These are phyloP conservation scores for Bombus difficillimus DNA, from an alignment of 1,140 invertebrate genomes.

Conservation along the genomic window DNA sequence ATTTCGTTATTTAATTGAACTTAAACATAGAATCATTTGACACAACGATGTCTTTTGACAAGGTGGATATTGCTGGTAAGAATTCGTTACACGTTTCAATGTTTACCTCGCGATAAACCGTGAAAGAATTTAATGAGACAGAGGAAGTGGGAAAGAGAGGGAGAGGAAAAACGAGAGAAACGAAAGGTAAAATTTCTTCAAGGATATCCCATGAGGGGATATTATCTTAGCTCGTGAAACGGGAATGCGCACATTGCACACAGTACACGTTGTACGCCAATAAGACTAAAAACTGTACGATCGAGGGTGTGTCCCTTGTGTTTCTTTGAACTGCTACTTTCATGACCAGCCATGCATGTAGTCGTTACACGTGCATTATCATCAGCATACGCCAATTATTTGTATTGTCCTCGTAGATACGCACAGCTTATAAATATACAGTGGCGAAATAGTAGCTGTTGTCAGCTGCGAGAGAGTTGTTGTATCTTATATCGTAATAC, in stretches of 20 bases:
- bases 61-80: too few relatives aligned
- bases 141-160: not conserved
- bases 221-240: not conserved
- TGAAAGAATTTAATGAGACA: not conserved
- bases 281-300: not conserved
- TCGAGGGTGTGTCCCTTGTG: not conserved
- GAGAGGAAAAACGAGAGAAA: not conserved
- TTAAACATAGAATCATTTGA: not conserved
- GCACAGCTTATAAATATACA: not conserved
- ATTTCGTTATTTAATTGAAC: not conserved
- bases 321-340: not conserved
- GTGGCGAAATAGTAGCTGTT: not conserved
- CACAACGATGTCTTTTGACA: not conserved
- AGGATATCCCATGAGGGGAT: slow-evolving; percentile 10
- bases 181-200: not conserved
- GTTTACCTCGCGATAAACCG: slow-evolving; percentile 18
- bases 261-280: not conserved
- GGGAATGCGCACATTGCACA: not conserved
- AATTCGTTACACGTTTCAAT: not conserved
- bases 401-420: slow-evolving; percentile 20
- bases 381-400: slow-evolving; percentile 12
- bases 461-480: not conserved
- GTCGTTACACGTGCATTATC: slow-evolving; percentile 2
- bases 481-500: not conserved
- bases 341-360: not conserved